phyloP scores from a whole-genome alignment of 2,888 invertebrate genomes.

The Callimorpha dominula region DNA sequence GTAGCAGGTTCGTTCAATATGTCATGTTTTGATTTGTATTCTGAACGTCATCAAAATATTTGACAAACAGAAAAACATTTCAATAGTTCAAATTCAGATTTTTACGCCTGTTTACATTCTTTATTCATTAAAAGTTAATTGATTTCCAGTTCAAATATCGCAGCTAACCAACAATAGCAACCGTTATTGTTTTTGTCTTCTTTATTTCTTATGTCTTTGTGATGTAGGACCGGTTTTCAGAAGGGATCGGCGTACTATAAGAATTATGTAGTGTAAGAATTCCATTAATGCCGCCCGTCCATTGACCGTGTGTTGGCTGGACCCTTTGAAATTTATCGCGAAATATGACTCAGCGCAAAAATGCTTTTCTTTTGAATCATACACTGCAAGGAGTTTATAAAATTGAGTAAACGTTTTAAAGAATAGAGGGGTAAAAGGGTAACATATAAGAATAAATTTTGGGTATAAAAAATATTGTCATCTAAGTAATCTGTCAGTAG shows the following conservation, averaged over 20 bases:
- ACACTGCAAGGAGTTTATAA: conserved; percentile 33
- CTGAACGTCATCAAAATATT: neutral
- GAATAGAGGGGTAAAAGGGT: conserved; percentile 15
- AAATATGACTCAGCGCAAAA: conserved; percentile 71
- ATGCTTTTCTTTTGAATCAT: conserved; percentile 76
- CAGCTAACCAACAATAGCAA: conserved; percentile 26
- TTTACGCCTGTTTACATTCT: neutral
- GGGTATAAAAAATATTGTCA: neutral
- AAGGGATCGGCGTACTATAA: conserved; percentile 26
- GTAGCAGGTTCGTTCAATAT: neutral
- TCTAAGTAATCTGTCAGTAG: too few species aligned
- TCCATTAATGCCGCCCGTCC: conserved; percentile 49
- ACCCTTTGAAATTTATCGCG: conserved; percentile 64
- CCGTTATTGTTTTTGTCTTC: conserved; percentile 7
- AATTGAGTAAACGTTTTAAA: conserved; percentile 28
- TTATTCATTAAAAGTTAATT: conserved; percentile 13
- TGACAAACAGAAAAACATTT: neutral
- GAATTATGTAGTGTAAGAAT: conserved; percentile 32
- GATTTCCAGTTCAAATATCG: conserved; percentile 16
- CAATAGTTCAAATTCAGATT: neutral
- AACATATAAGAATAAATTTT: neutral
- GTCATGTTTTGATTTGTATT: neutral
- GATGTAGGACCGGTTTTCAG: conserved; percentile 21
- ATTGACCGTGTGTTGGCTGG: conserved; percentile 57
- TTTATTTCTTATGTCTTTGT: conserved; percentile 9